A percentile compares a stretch with the other conserved stretches of the same genome.
phyloP scores from a whole-genome alignment of 2,888 invertebrate genomes.

The Phyllotreta cruciferae region DNA sequence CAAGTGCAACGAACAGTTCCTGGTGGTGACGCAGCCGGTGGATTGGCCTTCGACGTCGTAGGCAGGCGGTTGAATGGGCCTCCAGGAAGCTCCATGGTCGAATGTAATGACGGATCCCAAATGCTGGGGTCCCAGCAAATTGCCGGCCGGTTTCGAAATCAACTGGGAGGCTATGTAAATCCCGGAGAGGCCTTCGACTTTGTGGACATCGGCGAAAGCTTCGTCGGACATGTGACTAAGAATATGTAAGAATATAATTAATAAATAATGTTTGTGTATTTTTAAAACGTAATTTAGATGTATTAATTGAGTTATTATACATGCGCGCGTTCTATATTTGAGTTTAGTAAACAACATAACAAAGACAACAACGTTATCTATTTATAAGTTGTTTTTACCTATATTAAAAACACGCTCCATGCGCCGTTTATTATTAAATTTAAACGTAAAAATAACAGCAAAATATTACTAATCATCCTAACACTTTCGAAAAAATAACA shows the following conservation, averaged over 20 bases:
- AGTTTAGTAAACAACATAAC: not conserved
- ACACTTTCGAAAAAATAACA: not conserved
- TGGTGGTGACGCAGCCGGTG: slow-evolving; percentile 69
- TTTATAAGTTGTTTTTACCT: not conserved
- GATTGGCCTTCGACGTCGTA: slow-evolving; percentile 73
- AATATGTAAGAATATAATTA: too few relatives aligned
- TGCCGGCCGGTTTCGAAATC: slow-evolving; percentile 60
- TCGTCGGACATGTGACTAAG: slow-evolving; percentile 78
- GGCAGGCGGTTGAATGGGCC: slow-evolving; percentile 73
- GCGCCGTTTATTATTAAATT: too few relatives aligned
- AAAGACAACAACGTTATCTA: not conserved
- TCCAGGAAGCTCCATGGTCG: slow-evolving; percentile 88
- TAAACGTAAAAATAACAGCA: too few relatives aligned
- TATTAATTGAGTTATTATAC: too few relatives aligned
- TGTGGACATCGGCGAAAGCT: slow-evolving; percentile 86
- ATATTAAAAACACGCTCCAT: not conserved
- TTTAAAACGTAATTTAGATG: too few relatives aligned
- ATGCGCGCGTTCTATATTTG: not conserved
- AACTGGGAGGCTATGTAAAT: slow-evolving; percentile 90
- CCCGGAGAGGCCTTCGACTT: slow-evolving; percentile 84
- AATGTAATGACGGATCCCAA: slow-evolving; percentile 82
- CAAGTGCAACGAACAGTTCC: slow-evolving; percentile 84
- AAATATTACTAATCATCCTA: too few relatives aligned
- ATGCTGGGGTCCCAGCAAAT: slow-evolving; percentile 74
- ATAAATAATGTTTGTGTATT: too few relatives aligned